A percentile compares a stretch with the other conserved stretches of the same genome.
Evolutionary conservation across 2,888 invertebrate genomes (phyloP).

Genomic region (Agrotis segetum): DNA sequence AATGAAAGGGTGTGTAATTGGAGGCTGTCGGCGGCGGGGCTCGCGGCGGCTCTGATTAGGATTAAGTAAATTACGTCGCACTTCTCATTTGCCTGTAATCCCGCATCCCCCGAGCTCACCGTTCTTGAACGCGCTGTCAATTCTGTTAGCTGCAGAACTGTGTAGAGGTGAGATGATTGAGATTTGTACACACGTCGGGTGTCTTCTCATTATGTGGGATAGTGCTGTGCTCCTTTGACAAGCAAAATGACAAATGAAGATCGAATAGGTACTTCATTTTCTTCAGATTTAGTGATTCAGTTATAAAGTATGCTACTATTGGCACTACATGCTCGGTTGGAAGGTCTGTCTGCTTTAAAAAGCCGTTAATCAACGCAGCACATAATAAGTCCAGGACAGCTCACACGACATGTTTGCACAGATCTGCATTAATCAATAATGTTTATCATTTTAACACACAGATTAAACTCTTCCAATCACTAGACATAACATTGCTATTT

Average conservation of each 20-base stretch:
- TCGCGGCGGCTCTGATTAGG: slow-evolving; percentile 53
- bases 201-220: not conserved
- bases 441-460: not conserved
- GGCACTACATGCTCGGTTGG: not conserved
- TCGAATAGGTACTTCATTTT: not conserved
- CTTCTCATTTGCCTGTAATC: slow-evolving; percentile 55
- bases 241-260: not conserved
- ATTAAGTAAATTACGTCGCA: slow-evolving; percentile 61
- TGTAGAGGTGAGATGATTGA: slow-evolving; percentile 33
- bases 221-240: not conserved
- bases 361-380: not conserved
- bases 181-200: not conserved
- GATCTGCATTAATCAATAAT: not conserved
- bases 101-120: slow-evolving; percentile 18
- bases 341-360: not conserved
- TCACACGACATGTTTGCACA: not conserved
- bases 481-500: not conserved
- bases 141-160: slow-evolving; percentile 25
- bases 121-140: slow-evolving; percentile 29
- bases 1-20: slow-evolving; percentile 26
- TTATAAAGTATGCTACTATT: not conserved
- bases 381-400: not conserved
- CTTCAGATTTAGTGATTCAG: not conserved
- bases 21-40: not conserved
- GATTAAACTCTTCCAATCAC: not conserved